phyloP scores from a whole-genome alignment of 2,797 vertebrate species.

The Acomys russatus region DNA sequence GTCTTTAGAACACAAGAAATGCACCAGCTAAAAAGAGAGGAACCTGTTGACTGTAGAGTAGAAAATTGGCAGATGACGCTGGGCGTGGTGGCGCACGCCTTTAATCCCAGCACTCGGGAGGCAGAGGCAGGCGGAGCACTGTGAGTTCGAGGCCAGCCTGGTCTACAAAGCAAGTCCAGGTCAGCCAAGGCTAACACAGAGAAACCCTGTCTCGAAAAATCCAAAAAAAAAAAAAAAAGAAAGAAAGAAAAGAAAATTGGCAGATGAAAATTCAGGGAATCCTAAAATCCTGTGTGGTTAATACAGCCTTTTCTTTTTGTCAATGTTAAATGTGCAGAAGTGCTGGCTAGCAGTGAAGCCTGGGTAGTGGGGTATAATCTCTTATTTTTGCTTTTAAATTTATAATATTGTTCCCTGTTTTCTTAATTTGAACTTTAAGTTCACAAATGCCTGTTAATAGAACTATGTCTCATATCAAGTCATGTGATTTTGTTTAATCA shows the following conservation, averaged over 20 bases:
- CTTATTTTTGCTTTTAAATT: slow-evolving; percentile 77
- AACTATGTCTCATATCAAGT: slow-evolving; percentile 61
- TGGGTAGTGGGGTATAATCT: slow-evolving; percentile 19
- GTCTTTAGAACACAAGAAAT: slow-evolving; percentile 84
- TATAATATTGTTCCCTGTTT: slow-evolving; percentile 75
- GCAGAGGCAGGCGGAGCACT: too few relatives aligned
- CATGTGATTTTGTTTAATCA: slow-evolving; percentile 66
- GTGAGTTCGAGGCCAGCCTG: too few relatives aligned
- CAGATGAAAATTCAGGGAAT: slow-evolving; percentile 76
- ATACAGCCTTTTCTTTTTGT: slow-evolving; percentile 77
- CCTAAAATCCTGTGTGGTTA: slow-evolving; percentile 68
- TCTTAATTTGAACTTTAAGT: slow-evolving; percentile 70
- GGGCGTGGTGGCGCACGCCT: too few relatives aligned
- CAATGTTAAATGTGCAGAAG: slow-evolving; percentile 64
- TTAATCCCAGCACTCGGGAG: too few relatives aligned
- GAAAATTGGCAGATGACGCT: slow-evolving; percentile 77
- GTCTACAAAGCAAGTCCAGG: too few relatives aligned
- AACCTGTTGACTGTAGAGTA: slow-evolving; percentile 74
- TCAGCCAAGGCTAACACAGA: too few relatives aligned
- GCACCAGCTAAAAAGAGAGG: slow-evolving; percentile 79
- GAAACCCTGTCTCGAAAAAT: too few relatives aligned
- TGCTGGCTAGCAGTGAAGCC: neutral
- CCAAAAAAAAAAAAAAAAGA: too few relatives aligned
- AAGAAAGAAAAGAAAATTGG: slow-evolving; percentile 79
- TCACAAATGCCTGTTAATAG: slow-evolving; percentile 72